Evolutionary conservation across 2,113 vertebrate genomes (phyloP).

Genomic region (Gymnobelideus leadbeateri): DNA sequence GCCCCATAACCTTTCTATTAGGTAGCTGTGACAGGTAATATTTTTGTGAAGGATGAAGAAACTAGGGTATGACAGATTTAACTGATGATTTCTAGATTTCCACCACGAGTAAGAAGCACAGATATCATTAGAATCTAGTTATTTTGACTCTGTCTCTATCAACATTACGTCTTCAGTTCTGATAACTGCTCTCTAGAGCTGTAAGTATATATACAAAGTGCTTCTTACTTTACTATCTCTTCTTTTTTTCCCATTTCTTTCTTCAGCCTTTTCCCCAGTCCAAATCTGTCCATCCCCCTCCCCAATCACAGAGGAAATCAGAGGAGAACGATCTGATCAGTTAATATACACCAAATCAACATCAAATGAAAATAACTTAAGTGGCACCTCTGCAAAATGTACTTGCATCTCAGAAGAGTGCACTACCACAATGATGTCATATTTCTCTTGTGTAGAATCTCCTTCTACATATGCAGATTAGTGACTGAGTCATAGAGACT

Average conservation of each 20-base stretch:
- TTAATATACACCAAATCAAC: neutral
- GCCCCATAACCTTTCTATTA: too few relatives aligned
- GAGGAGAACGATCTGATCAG: neutral
- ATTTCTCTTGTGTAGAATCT: neutral
- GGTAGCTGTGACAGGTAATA: too few relatives aligned
- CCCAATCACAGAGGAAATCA: neutral
- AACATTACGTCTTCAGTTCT: neutral
- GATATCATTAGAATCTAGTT: too few relatives aligned
- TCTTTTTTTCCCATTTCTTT: neutral
- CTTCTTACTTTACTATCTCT: too few relatives aligned
- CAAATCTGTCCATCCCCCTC: neutral
- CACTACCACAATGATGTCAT: neutral
- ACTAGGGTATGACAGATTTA: too few relatives aligned
- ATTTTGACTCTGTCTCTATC: neutral
- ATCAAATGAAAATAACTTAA: neutral
- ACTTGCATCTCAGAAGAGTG: neutral
- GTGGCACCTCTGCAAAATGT: neutral
- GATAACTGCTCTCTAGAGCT: neutral
- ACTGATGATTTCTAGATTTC: too few relatives aligned
- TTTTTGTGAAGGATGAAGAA: too few relatives aligned
- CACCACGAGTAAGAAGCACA: too few relatives aligned
- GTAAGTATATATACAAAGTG: too few relatives aligned
- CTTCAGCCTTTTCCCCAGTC: neutral
- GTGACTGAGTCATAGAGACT: neutral
- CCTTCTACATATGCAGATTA: neutral